phyloP scores from a whole-genome alignment of 2,797 vertebrate species.

The Melanogrammus aeglefinus region DNA sequence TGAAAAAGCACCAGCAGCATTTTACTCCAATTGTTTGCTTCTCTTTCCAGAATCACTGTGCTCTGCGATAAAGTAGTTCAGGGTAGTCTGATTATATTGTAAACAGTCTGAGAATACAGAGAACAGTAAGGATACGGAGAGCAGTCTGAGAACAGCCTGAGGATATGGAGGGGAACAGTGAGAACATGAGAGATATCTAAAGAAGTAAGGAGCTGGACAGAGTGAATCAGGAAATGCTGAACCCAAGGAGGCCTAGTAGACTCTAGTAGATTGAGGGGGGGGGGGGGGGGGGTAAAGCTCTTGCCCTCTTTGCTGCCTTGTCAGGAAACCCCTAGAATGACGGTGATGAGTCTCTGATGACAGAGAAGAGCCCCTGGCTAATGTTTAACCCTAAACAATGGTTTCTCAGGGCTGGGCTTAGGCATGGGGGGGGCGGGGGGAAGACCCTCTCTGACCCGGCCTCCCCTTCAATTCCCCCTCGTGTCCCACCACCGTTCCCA shows the following conservation, averaged over 20 bases:
- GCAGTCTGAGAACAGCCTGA: not conserved
- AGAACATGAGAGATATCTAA: not conserved
- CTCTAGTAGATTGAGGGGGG: not conserved
- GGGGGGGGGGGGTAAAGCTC: slow-evolving; percentile 17
- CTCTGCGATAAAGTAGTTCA: not conserved
- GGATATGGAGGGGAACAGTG: not conserved
- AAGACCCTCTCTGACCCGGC: slow-evolving; percentile 61
- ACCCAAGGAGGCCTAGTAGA: slow-evolving; percentile 11
- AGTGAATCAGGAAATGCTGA: slow-evolving; percentile 12
- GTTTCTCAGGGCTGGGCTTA: slow-evolving; percentile 39
- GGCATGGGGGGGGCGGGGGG: slow-evolving; percentile 9
- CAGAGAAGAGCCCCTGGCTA: slow-evolving; percentile 60
- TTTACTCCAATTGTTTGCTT: not conserved
- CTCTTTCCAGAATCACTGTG: not conserved
- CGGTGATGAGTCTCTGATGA: slow-evolving; percentile 69
- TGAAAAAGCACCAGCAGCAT: not conserved
- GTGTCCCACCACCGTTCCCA: slow-evolving; percentile 39
- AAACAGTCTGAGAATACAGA: not conserved
- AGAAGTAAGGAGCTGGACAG: not conserved
- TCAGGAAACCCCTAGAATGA: slow-evolving; percentile 51
- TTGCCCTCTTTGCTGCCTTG: slow-evolving; percentile 39
- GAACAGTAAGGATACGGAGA: not conserved
- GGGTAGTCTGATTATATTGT: not conserved
- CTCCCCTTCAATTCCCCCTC: slow-evolving; percentile 47
- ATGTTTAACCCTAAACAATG: slow-evolving; percentile 53